A percentile compares a stretch with the other conserved stretches of the same genome.
Conservation (phyloP, 2,113 vertebrate genomes). For the Malurus melanocephalus region DNA sequence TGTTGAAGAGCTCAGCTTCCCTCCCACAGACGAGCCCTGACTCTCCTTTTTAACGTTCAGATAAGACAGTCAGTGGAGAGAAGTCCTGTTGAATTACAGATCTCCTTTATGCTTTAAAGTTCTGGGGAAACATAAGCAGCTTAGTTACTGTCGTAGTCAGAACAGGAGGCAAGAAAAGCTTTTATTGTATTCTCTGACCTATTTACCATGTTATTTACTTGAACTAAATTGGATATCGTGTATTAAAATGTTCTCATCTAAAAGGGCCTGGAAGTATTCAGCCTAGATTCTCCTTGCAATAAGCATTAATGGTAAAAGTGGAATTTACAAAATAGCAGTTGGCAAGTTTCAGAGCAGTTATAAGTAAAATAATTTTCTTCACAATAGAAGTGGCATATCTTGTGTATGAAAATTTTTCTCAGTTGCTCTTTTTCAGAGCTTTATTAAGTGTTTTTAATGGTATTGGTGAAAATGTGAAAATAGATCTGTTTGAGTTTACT, state of each 20-base stretch:
- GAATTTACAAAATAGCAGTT: neutral
- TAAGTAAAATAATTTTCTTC: neutral
- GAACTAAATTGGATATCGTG: neutral
- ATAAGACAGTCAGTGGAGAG: neutral
- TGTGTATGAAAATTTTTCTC: neutral
- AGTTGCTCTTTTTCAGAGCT: neutral
- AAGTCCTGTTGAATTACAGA: constrained; percentile 8
- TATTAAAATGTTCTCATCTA: constrained; percentile 4
- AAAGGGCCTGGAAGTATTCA: neutral
- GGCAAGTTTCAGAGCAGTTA: neutral
- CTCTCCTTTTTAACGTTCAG: neutral
- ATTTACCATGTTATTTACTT: neutral
- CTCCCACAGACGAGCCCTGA: neutral
- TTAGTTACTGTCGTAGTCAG: constrained; percentile 5
- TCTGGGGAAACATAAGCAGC: constrained; percentile 21
- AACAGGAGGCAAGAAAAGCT: neutral
- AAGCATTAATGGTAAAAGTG: neutral
- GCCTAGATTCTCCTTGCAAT: neutral
- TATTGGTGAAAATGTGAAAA: neutral
- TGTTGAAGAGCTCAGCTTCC: neutral
- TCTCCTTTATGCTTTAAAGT: neutral
- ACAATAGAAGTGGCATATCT: neutral
- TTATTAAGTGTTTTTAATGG: neutral
- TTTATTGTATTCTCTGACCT: constrained; percentile 24
- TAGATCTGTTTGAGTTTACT: neutral